A percentile compares a stretch with the other conserved stretches of the same genome.
These are phyloP conservation scores for Smithornis capensis DNA, from an alignment of 2,113 vertebrate genomes.

Conservation along the genomic window DNA sequence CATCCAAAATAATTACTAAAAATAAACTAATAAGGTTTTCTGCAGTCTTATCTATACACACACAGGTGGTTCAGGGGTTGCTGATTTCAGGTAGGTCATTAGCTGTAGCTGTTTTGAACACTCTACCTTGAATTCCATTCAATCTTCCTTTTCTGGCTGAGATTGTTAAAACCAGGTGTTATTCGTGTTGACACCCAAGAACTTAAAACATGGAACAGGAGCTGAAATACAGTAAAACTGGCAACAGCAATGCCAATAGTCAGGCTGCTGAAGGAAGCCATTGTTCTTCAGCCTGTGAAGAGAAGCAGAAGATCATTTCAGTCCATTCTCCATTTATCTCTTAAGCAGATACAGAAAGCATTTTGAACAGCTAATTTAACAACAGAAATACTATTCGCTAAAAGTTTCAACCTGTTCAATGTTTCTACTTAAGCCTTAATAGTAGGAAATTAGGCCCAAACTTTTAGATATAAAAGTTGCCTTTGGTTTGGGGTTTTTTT, in stretches of 20 bases:
- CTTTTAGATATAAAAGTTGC: not conserved
- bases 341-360: not conserved
- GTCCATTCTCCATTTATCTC: not conserved
- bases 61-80: not conserved
- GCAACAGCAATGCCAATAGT: slow-evolving; percentile 74
- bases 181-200: slow-evolving; percentile 83
- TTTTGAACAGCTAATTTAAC: not conserved
- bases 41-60: not conserved
- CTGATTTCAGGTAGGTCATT: not conserved
- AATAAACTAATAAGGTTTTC: not conserved
- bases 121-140: slow-evolving; percentile 98
- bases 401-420: not conserved
- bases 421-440: not conserved
- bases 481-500: not conserved
- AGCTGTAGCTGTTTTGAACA: not conserved
- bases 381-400: not conserved
- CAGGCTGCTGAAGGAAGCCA: slow-evolving; percentile 85
- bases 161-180: slow-evolving; percentile 82
- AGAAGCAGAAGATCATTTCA: slow-evolving; percentile 25
- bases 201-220: slow-evolving; percentile 90
- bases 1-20: not conserved
- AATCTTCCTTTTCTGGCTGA: slow-evolving; percentile 89
- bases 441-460: not conserved
- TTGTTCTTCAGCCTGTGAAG: slow-evolving; percentile 77
- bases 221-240: slow-evolving; percentile 90